Evolutionary conservation across 2,888 invertebrate genomes (phyloP).

Genomic region (Pyrrhia umbra): DNA sequence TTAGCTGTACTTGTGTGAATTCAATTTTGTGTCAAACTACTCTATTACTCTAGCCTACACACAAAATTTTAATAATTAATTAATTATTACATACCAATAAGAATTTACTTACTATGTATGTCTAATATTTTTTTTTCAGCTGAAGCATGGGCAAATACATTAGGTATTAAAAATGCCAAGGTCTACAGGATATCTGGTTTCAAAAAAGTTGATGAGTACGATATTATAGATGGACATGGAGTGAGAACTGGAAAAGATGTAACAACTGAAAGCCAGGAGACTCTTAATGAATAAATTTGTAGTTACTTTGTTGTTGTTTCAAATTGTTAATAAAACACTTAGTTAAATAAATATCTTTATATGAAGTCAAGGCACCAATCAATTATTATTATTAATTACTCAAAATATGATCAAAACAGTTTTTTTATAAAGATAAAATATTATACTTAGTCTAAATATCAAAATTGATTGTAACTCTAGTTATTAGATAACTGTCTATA

Average conservation of each 20-base stretch:
- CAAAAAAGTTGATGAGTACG: conserved; percentile 84
- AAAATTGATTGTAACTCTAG: conserved; percentile 35
- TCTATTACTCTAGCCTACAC: too few relatives aligned
- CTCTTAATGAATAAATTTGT: conserved; percentile 24
- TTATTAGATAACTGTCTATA: conserved; percentile 51
- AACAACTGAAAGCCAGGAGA: conserved; percentile 18
- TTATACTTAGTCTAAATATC: conserved; percentile 30
- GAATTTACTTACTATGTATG: neutral
- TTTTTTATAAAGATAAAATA: conserved; percentile 7
- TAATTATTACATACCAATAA: too few relatives aligned
- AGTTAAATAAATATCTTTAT: conserved; percentile 55
- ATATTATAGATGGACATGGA: conserved; percentile 81
- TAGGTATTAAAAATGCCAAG: conserved; percentile 90
- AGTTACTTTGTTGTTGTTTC: neutral
- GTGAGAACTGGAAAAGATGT: conserved; percentile 43
- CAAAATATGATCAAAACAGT: conserved; percentile 19
- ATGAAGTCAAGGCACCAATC: conserved; percentile 52
- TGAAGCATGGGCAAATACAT: conserved; percentile 88
- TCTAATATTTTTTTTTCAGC: conserved; percentile 83
- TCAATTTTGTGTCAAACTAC: too few relatives aligned
- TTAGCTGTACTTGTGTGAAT: too few relatives aligned
- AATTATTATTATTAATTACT: conserved; percentile 17
- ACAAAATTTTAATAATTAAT: too few relatives aligned
- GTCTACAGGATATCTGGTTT: conserved; percentile 90
- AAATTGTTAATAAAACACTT: conserved; percentile 44